Percentiles rank a stretch among this genome's conserved stretches.
phyloP scores from a whole-genome alignment of 2,888 invertebrate genomes.

The Philereme vetulata region DNA sequence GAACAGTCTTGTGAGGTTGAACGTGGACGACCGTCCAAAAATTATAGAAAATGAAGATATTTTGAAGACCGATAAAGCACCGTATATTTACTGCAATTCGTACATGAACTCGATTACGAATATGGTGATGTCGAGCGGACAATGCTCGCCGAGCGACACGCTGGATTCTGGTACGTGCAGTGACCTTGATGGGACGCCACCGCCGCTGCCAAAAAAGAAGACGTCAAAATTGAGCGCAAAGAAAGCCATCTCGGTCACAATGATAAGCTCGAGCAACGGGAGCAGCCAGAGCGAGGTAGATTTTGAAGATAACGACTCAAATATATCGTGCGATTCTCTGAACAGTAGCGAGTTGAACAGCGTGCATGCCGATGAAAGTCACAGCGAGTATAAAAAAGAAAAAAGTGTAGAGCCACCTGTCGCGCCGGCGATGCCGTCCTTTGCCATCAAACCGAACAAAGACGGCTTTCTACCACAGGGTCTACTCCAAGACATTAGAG shows the following conservation, averaged over 20 bases:
- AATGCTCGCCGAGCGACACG: constrained; percentile 92
- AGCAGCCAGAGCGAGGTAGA: constrained; percentile 87
- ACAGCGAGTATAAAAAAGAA: constrained; percentile 74
- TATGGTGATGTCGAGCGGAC: constrained; percentile 90
- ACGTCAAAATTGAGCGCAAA: constrained; percentile 77
- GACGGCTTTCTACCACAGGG: constrained; percentile 86
- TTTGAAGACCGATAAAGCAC: constrained; percentile 72
- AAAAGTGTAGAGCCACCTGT: constrained; percentile 63
- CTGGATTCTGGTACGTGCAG: constrained; percentile 94
- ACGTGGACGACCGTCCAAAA: constrained; percentile 78
- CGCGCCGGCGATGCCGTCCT: constrained; percentile 64
- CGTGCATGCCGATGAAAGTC: constrained; percentile 78
- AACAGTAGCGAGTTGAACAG: constrained; percentile 88
- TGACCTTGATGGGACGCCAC: constrained; percentile 90
- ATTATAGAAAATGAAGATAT: constrained; percentile 80
- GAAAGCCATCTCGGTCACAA: constrained; percentile 82
- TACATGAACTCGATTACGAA: constrained; percentile 80
- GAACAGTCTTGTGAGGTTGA: constrained; percentile 84
- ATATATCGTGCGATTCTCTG: constrained; percentile 92
- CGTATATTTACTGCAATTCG: constrained; percentile 86
- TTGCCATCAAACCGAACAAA: constrained; percentile 61
- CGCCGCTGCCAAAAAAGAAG: constrained; percentile 87
- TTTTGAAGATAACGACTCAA: constrained; percentile 89
- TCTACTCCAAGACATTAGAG: constrained; percentile 87
- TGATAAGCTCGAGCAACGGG: constrained; percentile 81